phyloP scores from a whole-genome alignment of 2,113 vertebrate genomes.

The Mesocricetus auratus region DNA sequence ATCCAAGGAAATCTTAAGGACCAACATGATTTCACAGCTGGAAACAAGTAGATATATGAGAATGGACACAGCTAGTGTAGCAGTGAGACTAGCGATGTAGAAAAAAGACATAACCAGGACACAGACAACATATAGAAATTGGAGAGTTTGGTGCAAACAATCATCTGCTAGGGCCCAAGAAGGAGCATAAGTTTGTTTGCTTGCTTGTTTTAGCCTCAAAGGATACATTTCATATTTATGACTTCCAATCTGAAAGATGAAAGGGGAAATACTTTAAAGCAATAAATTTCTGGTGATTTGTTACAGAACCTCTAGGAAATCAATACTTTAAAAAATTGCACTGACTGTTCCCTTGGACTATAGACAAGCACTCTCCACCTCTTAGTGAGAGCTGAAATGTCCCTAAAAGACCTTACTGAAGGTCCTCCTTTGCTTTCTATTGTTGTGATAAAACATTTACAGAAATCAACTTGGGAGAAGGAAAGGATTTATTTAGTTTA shows the following conservation, averaged over 20 bases:
- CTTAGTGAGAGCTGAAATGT: not conserved
- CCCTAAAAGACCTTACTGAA: not conserved
- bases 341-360: not conserved
- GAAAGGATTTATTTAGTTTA: not conserved
- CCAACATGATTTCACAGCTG: too few species aligned
- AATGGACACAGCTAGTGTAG: not conserved
- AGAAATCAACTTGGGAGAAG: not conserved
- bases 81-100: not conserved
- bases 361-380: not conserved
- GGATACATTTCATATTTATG: not conserved
- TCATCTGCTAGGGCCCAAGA: not conserved
- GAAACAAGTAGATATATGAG: not conserved
- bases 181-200: not conserved
- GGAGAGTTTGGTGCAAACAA: not conserved
- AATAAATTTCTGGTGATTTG: not conserved
- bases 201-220: not conserved
- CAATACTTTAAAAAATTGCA: not conserved
- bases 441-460: not conserved
- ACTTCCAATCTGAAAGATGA: not conserved
- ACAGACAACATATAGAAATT: not conserved
- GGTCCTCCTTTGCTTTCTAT: not conserved
- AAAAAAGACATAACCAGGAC: too few species aligned
- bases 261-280: not conserved
- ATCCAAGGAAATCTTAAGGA: not conserved
- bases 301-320: not conserved